Conservation (phyloP, 2,888 invertebrate genomes). For the Catocala nupta region DNA sequence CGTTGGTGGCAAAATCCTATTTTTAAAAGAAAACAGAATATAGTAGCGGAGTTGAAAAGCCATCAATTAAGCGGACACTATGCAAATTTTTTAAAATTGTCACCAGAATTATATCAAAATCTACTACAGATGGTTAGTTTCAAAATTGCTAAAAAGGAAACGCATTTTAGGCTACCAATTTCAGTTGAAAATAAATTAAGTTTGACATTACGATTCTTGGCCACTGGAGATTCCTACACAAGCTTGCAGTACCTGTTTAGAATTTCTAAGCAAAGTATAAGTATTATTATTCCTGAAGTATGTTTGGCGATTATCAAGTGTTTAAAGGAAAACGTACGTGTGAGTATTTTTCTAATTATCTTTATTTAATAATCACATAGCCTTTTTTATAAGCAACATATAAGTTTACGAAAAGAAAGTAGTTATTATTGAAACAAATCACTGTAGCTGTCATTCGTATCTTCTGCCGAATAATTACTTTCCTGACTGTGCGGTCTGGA, state of each 20-base stretch:
- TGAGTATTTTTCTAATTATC: constrained; percentile 23
- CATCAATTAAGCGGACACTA: constrained; percentile 20
- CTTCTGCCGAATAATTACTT: constrained; percentile 18
- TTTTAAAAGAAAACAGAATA: constrained; percentile 20
- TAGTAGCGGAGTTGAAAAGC: constrained; percentile 17
- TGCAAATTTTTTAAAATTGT: constrained; percentile 19
- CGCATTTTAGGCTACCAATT: constrained; percentile 23
- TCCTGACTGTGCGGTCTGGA: constrained; percentile 14
- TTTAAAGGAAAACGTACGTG: constrained; percentile 23
- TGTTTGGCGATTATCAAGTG: constrained; percentile 17
- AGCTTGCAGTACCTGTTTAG: constrained; percentile 14
- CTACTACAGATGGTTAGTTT: constrained; percentile 19
- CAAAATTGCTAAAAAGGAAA: constrained; percentile 15
- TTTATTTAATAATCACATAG: constrained; percentile 24
- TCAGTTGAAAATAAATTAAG: constrained; percentile 21
- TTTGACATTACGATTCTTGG: constrained; percentile 17
- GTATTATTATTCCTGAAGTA: constrained; percentile 22
- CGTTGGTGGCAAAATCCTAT: constrained; percentile 18
- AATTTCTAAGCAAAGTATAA: constrained; percentile 26
- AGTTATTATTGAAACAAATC: constrained; percentile 24
- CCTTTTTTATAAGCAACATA: constrained; percentile 22
- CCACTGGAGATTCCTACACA: constrained; percentile 4
- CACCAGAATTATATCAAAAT: constrained; percentile 21
- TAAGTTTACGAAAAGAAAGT: constrained; percentile 20
- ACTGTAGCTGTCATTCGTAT: constrained; percentile 24